Base-by-base conservation (phyloP, 2,797 vertebrate genomes). In the Esox lucius region DNA sequence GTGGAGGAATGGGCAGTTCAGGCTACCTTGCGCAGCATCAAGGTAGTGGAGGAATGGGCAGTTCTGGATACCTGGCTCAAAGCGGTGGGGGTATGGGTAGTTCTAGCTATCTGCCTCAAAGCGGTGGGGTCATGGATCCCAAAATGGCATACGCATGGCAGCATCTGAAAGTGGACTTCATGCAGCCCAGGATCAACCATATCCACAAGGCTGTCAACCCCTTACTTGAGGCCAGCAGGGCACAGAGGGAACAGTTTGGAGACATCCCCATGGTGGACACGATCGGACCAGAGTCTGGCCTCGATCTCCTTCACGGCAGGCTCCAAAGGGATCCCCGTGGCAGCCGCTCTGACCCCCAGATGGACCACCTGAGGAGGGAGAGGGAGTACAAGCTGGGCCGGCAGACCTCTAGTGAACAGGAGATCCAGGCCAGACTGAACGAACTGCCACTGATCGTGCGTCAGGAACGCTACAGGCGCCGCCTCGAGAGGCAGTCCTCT, bases 181-280 rank as follows among this genome's bases (percentile, higher is more conserved):
- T 96, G 69, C 96, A 96, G 83, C 95, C 96, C 56, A 93, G 92
- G 82, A 94, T 96, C 8, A 96, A 97, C 83, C 93, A 94, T 76
- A 92, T 97, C 61, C 95, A 94, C 39, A 93, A 95, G 85, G 92
- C 88, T 26, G 87, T 93, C 1, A 91, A 91, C 64, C 88, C 90
- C 0, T 72, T 91, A 0, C 66, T 90, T 13, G 85, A 91, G 66
- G 93, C 90, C 83, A 95, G 91, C 73, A 82, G 86, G 65, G 82
- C 75, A 65, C 89, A 84, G 78, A 90, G 78, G 77, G 87, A 86
- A 86, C 90, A 65, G 77, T 83, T 26, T 39, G 91, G 93, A 53
- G 91, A 93, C 78, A 92, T 92, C 75, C 91, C 92, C 12, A 90
- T 92, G 91, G 91, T 88, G 16, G 91, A 86, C 79, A 93, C 85